Base-by-base conservation (phyloP, 35 echinoderm and acorn worm species). In the Ophioderma brevispina region DNA sequence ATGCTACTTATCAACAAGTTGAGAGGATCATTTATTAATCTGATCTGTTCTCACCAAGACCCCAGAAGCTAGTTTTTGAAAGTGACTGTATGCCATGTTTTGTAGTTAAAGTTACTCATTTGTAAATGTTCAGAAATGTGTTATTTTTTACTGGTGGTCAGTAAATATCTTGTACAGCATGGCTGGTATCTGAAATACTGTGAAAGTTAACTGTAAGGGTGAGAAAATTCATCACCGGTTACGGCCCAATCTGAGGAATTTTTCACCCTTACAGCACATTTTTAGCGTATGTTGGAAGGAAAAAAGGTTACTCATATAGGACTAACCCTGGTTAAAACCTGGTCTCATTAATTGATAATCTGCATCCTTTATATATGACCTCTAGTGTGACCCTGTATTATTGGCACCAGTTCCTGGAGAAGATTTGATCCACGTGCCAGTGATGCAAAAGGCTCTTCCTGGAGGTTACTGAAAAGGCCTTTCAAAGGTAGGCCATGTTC, bases 381-480 rank as follows among this genome's bases (percentile, higher is more conserved):
- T 70, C 31, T 35, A 96, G 94, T 84, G 91, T 55, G 81, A 92
- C n/a, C 97, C 97, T 0, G 94, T 93, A 0, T 80, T 99, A 19
- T 82, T 99, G 31, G 85, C 97, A 35, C 87, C 94, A 0, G 89
- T 95, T 31, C 97, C 97, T 37, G 92, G 85, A 38, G 84, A 89
- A 21, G 78, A 87, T 64, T 78, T 90, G 23, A 77, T 84, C 40
- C 55, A 91, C 37, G 91, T 99, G 6, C 88, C 86, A 14, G 64
- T 93, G 18, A 86, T 89, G 35, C 97, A 99, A 81, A 99, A 99
- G 56, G 91, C 94, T 34, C 63, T 99, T 79, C 95, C 0, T 99
- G 97, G 97, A 89, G 94, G 35, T 55, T 99, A 17, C 83, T 99
- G 33, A 88, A 79, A 41, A n/a, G n/a, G n/a, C n/a, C n/a, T n/a